phyloP scores from a whole-genome alignment of 2,888 invertebrate species.

The Margaritifera margaritifera region DNA sequence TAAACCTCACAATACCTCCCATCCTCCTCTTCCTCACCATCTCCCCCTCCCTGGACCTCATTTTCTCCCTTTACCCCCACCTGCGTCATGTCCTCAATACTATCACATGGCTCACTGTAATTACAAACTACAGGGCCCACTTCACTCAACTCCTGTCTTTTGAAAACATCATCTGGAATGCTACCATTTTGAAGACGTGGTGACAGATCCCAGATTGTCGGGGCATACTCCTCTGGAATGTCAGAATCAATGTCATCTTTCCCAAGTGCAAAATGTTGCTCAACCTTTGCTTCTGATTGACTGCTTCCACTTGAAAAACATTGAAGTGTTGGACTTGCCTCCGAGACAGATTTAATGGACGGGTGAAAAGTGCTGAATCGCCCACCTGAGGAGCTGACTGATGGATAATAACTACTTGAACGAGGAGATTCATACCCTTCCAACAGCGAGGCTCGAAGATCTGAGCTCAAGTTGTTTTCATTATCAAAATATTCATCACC shows the following conservation, averaged over 20 bases:
- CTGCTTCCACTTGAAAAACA: slow-evolving; percentile 15
- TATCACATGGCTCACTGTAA: slow-evolving; percentile 31
- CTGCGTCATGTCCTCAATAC: slow-evolving; percentile 5
- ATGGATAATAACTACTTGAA: slow-evolving; percentile 34
- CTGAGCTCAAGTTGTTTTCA: slow-evolving; percentile 24
- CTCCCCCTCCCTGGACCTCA: too few species aligned
- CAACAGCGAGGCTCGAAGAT: slow-evolving; percentile 24
- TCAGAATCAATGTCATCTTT: slow-evolving; percentile 25
- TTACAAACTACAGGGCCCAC: slow-evolving; percentile 19
- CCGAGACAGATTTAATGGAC: slow-evolving; percentile 6
- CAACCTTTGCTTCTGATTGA: slow-evolving; percentile 9
- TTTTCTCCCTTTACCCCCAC: too few species aligned
- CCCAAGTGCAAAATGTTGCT: slow-evolving; percentile 13
- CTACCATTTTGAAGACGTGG: slow-evolving; percentile 8
- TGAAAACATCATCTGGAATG: neutral
- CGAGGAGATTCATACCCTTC: slow-evolving; percentile 40
- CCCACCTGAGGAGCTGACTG: slow-evolving; percentile 16
- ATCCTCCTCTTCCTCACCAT: too few species aligned
- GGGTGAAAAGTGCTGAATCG: slow-evolving; percentile 11
- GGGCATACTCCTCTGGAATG: slow-evolving; percentile 33
- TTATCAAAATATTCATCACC: slow-evolving; percentile 29
- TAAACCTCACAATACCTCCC: too few species aligned
- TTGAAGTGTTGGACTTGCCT: slow-evolving; percentile 18
- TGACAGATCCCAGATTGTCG: slow-evolving; percentile 8
- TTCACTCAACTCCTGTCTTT: slow-evolving; percentile 10